phyloP scores from a whole-genome alignment of 2,797 vertebrate species.

The Enteromius unitaeniatus region DNA sequence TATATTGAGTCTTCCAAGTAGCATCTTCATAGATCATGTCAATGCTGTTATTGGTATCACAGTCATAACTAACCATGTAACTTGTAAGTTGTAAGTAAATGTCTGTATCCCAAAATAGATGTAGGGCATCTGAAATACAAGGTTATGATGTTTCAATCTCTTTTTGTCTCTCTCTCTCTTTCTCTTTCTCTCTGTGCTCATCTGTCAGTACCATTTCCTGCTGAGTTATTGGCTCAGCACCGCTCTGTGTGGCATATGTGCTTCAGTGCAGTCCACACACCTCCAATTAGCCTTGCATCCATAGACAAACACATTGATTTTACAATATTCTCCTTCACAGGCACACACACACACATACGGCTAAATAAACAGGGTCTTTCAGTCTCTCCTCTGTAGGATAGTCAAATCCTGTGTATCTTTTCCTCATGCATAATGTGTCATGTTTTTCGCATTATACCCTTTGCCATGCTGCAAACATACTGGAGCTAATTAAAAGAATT shows the following conservation, averaged over 20 bases:
- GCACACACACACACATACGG: conserved; percentile 4
- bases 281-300: conserved; percentile 62
- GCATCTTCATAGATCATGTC: neutral
- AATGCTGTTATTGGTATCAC: neutral
- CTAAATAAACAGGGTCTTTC: conserved; percentile 8
- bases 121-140: conserved; percentile 8
- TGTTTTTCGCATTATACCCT: conserved; percentile 30
- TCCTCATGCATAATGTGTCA: neutral
- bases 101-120: conserved; percentile 11
- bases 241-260: conserved; percentile 62
- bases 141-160: conserved; percentile 26
- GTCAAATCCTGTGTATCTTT: conserved; percentile 24
- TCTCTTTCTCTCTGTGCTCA: conserved; percentile 45
- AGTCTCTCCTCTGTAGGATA: conserved; percentile 19
- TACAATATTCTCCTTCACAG: conserved; percentile 43
- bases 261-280: conserved; percentile 56
- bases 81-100: neutral
- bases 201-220: conserved; percentile 60
- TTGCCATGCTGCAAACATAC: conserved; percentile 35
- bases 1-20: neutral
- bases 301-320: conserved; percentile 60
- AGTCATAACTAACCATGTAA: neutral
- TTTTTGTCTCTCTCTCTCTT: conserved; percentile 32
- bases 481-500: conserved; percentile 55
- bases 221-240: conserved; percentile 63